Evolutionary conservation across 2,797 vertebrate genomes (phyloP), one percentile per base, ranked within the genome.

Genomic region (Oreochromis grahami): DNA sequence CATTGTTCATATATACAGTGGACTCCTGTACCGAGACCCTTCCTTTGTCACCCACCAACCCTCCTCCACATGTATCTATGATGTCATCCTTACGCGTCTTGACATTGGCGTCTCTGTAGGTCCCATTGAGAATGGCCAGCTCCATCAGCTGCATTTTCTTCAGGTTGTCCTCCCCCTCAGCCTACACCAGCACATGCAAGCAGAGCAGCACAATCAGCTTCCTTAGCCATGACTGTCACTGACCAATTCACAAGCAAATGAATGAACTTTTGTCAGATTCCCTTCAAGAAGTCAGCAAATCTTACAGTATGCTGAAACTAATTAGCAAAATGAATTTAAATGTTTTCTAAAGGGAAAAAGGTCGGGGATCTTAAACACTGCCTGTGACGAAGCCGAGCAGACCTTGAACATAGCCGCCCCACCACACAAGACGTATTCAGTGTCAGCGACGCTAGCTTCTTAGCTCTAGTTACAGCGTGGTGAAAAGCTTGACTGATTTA

Each of bases 101-200:
- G 95, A 99, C 96, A 97, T 99, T 99, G 97, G 98, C 98, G 81
- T 99, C 98, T 96, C 98, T 97, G 96, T 99, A 99, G 84, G 98
- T 99, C 96, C 98, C 98, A 34, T 99, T 99, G 93, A 99, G 97
- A 93, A 99, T 99, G 84, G 98, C 98, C 85, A 99, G 97, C 95
- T 99, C 98, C 98, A 99, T 99, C 95, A 99, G 95, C 95, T 99
- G 98, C 98, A 99, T 99, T 95, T 99, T 99, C 96, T 99, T 99
- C 96, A 99, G 97, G 95, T 98, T 99, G 97, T 99, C 98, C 94
- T 99, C 98, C 87, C 98, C 98, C 95, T 99, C 98, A 34, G 98
- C 98, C 98, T 99, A 82, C 1, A 9, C 58, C 86, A 60, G 87
- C 65, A 93, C 78, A 88, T 17, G 52, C 52, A 89, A 72, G 77